Base-by-base conservation (phyloP, 2,797 vertebrate species). In the Peromyscus aztecus region DNA sequence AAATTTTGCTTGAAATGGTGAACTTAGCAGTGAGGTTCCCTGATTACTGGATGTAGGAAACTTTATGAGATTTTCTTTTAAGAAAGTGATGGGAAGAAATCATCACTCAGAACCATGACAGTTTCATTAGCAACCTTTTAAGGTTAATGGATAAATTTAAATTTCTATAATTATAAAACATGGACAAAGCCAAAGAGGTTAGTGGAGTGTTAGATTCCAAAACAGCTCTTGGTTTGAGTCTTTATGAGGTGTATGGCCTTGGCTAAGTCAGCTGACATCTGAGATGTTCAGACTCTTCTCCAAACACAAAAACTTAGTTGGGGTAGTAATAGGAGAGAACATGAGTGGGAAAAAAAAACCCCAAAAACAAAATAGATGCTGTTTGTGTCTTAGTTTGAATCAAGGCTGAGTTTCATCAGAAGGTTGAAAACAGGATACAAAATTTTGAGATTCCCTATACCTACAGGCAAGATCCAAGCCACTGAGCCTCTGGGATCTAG, bases 1-100 rank as follows among this genome's bases (percentile, higher is more conserved):
- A 37, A n/a, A 8, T 46, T 55, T 73, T 63, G 3, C 73, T 82
- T 63, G 29, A 6, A 43, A 63, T 43, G 4, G 16, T 75, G 65
- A 37, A 14, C 10, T 96, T 65, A n/a, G 31, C 76, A 57, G 4
- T 63, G 40, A 52, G 27, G 0, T 57, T 65, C 12, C 43, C n/a
- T 63, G 21, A 84, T 40, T 49, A 0, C 16, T 75, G 16, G 37
- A 88, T 27, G 24, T 46, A 24, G 29, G 11, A 78, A 0, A 24
- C 63, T 90, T 61, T 85, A 49, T 3, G 19, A 75, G 57, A 93
- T 84, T 71, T 65, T 94, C 23, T 88, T 88, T 63, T 92, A 69
- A 65, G 34, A 71, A 90, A 40, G 3, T 34, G 34, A 10, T 55
- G 57, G 57, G 90, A 67, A 83, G 83, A 92, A 94, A 84, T 71